Evolutionary conservation across 1,140 invertebrate genomes (phyloP).

Genomic region (Lysiphlebus fabarum): DNA sequence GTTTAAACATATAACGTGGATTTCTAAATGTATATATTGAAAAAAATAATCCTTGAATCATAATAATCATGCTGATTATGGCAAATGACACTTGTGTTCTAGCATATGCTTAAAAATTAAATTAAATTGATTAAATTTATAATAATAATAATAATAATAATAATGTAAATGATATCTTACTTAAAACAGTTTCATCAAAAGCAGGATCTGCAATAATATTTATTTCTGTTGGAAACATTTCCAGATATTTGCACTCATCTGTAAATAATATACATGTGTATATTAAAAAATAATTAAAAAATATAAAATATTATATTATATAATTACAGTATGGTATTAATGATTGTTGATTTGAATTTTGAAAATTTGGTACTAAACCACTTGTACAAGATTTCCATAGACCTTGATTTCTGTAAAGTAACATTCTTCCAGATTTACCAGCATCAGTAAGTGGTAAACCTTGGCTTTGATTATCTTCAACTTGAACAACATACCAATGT

Average conservation of each 20-base stretch:
- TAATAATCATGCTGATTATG: slow-evolving; percentile 75
- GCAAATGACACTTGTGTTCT: slow-evolving; percentile 81
- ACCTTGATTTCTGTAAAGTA: slow-evolving; percentile 59
- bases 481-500: slow-evolving; percentile 68
- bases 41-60: slow-evolving; percentile 77
- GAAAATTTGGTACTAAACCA: slow-evolving; percentile 37
- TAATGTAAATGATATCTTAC: slow-evolving; percentile 49
- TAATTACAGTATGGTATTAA: slow-evolving; percentile 39
- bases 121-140: too few species aligned
- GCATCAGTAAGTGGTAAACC: slow-evolving; percentile 36
- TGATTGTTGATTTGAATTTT: slow-evolving; percentile 27
- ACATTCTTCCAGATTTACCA: slow-evolving; percentile 30
- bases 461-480: slow-evolving; percentile 36
- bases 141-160: background rate
- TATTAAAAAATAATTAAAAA: background rate
- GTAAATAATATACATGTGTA: slow-evolving; percentile 3
- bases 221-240: slow-evolving; percentile 60
- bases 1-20: slow-evolving; percentile 85
- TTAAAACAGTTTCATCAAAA: slow-evolving; percentile 59
- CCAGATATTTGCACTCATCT: slow-evolving; percentile 61
- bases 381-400: slow-evolving; percentile 65
- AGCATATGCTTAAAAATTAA: slow-evolving; percentile 66
- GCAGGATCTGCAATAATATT: slow-evolving; percentile 55
- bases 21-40: slow-evolving; percentile 83
- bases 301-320: background rate